phyloP scores from a whole-genome alignment of 2,113 vertebrate species.

The Oryzias woworae region DNA sequence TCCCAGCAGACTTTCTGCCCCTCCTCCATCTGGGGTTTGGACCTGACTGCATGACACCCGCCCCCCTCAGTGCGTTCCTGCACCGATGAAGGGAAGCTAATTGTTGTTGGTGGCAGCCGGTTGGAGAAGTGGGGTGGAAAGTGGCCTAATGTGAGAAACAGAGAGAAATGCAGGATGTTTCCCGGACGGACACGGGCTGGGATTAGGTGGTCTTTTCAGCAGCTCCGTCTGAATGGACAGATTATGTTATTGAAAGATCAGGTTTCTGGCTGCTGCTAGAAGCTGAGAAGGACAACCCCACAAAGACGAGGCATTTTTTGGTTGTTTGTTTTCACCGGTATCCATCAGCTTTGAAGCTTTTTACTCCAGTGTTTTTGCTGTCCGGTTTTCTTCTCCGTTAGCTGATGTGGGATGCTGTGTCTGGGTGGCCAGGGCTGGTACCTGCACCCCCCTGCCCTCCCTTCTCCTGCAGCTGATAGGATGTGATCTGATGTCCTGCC shows the following conservation, averaged over 20 bases:
- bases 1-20: no score
- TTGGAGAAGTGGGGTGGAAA: slow-evolving; percentile 22
- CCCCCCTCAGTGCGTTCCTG: slow-evolving; percentile 8
- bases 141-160: slow-evolving; percentile 22
- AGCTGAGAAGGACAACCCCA: no score
- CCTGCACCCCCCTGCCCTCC: slow-evolving; percentile 50
- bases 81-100: slow-evolving; percentile 31
- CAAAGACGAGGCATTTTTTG: no score
- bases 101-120: slow-evolving; percentile 42
- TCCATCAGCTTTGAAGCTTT: no score
- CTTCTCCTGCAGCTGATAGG: slow-evolving; percentile 38
- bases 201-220: no score
- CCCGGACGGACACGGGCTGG: no score
- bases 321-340: neutral
- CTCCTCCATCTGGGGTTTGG: slow-evolving; percentile 1
- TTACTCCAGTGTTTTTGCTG: no score
- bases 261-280: no score
- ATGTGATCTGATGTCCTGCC: slow-evolving; percentile 69
- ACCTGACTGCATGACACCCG: slow-evolving; percentile 52
- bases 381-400: slow-evolving; percentile 45
- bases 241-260: no score
- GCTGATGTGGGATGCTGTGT: slow-evolving; percentile 57
- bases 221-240: no score
- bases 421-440: slow-evolving; percentile 77
- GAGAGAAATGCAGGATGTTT: neutral